A percentile compares a stretch with the other conserved stretches of the same genome.
Evolutionary conservation across 2,888 invertebrate genomes (phyloP).

Genomic region (Euplexia lucipara): DNA sequence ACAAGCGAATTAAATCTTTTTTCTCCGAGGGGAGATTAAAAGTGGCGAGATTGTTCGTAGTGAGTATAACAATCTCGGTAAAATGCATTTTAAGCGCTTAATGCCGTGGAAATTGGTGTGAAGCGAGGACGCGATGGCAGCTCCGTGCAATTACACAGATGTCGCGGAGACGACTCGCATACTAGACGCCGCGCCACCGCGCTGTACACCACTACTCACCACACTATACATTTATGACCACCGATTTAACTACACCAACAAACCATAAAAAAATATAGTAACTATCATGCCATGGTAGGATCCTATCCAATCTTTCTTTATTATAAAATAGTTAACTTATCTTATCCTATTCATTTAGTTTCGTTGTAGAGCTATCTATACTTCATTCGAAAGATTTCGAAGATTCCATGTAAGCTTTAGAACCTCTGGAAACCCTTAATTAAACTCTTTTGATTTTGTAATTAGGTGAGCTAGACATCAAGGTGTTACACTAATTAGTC

Average conservation of each 20-base stretch:
- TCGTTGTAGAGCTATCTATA: neutral
- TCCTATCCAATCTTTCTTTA: no score
- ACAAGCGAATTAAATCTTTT: slow-evolving; percentile 69
- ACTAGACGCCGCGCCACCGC: slow-evolving; percentile 53
- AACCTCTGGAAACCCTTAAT: neutral
- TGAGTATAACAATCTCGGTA: slow-evolving; percentile 82
- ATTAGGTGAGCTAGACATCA: slow-evolving; percentile 4
- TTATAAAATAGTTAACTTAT: neutral
- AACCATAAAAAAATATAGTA: slow-evolving; percentile 8
- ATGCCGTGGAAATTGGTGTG: slow-evolving; percentile 85
- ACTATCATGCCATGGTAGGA: no score
- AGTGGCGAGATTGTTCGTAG: slow-evolving; percentile 74
- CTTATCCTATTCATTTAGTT: neutral
- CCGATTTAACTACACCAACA: neutral
- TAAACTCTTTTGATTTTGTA: slow-evolving; percentile 10
- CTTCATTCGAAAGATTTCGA: neutral
- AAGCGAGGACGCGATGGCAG: slow-evolving; percentile 79
- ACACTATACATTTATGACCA: slow-evolving; percentile 4
- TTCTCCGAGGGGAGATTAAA: slow-evolving; percentile 71
- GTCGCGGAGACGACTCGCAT: slow-evolving; percentile 74
- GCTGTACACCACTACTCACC: slow-evolving; percentile 2
- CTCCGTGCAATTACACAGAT: slow-evolving; percentile 85
- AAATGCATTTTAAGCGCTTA: slow-evolving; percentile 87
- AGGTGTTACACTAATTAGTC: slow-evolving; percentile 6
- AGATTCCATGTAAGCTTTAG: neutral